A percentile compares a stretch with the other conserved stretches of the same genome.
These are phyloP conservation scores for Calliphora vomitoria DNA, from an alignment of 2,888 invertebrate genomes.

Conservation along the genomic window DNA sequence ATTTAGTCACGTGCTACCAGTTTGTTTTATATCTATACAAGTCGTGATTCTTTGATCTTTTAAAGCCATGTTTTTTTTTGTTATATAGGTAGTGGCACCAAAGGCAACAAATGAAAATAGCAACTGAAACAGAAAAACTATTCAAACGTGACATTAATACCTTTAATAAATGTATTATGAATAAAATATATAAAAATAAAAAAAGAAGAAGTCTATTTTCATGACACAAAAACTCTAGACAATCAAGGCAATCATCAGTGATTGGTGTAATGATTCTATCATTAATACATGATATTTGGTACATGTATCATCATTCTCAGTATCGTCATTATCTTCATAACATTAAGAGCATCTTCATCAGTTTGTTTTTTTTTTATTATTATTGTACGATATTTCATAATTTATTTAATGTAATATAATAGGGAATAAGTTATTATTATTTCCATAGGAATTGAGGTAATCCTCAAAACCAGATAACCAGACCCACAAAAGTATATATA, in stretches of 20 bases:
- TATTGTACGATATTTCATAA: background rate
- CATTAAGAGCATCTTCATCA: background rate
- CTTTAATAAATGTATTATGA: constrained; percentile 60
- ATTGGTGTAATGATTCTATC: constrained; percentile 31
- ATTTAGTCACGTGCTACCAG: constrained; percentile 69
- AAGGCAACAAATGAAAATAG: constrained; percentile 38
- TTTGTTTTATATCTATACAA: constrained; percentile 45
- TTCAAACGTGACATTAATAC: constrained; percentile 69
- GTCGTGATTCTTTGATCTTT: constrained; percentile 62
- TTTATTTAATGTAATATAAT: background rate
- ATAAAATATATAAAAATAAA: background rate
- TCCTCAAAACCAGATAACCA: too few species aligned
- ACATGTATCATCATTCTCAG: background rate
- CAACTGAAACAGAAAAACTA: constrained; percentile 42
- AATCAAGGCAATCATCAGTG: constrained; percentile 40
- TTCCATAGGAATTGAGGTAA: too few species aligned
- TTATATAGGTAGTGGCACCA: background rate
- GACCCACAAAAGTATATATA: too few species aligned
- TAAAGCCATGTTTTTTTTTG: constrained; percentile 25
- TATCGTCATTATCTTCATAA: background rate
- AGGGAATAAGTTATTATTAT: too few species aligned
- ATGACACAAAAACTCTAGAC: background rate
- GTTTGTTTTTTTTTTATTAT: background rate
- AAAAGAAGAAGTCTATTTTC: background rate
- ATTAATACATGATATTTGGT: constrained; percentile 13